Conservation (phyloP, 2,888 invertebrate species). For the Drosophila pegasa region DNA sequence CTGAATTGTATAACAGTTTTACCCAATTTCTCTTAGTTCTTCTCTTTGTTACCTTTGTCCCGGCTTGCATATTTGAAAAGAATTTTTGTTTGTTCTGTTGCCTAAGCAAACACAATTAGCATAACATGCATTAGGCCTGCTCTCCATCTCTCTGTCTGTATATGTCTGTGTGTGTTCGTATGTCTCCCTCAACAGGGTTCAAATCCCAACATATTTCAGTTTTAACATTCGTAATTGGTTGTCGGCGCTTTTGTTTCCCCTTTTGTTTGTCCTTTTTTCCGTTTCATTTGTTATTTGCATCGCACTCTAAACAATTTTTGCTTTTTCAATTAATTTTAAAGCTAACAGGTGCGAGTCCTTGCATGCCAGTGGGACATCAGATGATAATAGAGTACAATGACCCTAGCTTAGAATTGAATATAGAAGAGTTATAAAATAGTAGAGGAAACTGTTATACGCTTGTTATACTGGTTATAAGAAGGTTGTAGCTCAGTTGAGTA, state of each 20-base stretch:
- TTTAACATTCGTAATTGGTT: conserved; percentile 54
- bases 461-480: too few species aligned
- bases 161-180: not conserved
- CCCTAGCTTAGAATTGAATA: not conserved
- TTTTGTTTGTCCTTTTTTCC: conserved; percentile 19
- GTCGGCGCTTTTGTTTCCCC: conserved; percentile 19
- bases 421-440: not conserved
- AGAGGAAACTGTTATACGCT: not conserved
- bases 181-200: conserved; percentile 35
- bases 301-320: conserved; percentile 16
- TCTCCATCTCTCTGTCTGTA: not conserved
- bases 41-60: conserved; percentile 17
- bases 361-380: not conserved
- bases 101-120: conserved; percentile 76
- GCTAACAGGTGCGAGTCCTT: not conserved
- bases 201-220: conserved; percentile 37
- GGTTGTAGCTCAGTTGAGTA: too few species aligned
- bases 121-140: conserved; percentile 45
- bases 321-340: conserved; percentile 18
- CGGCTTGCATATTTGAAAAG: conserved; percentile 45
- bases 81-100: conserved; percentile 46
- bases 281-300: conserved; percentile 39
- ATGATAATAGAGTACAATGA: not conserved
- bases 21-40: conserved; percentile 13
- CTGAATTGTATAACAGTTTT: conserved; percentile 1